phyloP scores from a whole-genome alignment of 2,113 vertebrate genomes.

The Solenodon paradoxus region DNA sequence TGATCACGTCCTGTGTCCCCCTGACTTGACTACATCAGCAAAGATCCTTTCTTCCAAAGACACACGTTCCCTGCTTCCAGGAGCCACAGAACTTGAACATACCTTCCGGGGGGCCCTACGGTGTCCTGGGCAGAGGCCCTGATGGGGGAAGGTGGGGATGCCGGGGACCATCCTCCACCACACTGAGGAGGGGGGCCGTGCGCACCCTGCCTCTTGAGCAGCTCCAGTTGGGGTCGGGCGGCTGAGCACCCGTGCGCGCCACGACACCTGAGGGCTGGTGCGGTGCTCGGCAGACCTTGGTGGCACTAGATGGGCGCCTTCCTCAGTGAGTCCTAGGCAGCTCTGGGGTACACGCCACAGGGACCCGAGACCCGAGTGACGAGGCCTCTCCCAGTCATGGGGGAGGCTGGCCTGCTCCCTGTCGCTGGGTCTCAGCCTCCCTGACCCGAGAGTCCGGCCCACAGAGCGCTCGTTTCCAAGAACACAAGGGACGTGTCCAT shows the following conservation, averaged over 20 bases:
- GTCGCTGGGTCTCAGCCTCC: accelerated
- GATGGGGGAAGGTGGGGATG: too few species aligned
- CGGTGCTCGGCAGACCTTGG: neutral
- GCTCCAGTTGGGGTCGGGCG: too few species aligned
- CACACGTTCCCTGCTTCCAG: neutral
- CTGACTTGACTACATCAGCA: too few species aligned
- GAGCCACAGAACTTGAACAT: neutral
- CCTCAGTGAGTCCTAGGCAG: neutral
- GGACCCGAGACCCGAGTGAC: accelerated
- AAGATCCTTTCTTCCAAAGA: neutral
- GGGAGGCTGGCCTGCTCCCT: neutral
- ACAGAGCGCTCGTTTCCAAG: too few species aligned
- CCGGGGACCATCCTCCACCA: too few species aligned
- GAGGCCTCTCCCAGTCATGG: accelerated
- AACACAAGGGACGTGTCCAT: accelerated
- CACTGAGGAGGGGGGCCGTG: accelerated
- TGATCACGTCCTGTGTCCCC: neutral
- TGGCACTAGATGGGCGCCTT: too few species aligned
- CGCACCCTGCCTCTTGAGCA: accelerated
- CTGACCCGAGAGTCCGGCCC: accelerated
- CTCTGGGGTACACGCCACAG: accelerated
- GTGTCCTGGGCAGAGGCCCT: neutral
- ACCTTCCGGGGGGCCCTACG: neutral
- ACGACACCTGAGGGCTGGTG: accelerated
- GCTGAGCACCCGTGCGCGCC: accelerated